These are phyloP conservation scores for Oligia fasciuncula DNA, from an alignment of 2,888 invertebrate genomes.

Conservation along the genomic window DNA sequence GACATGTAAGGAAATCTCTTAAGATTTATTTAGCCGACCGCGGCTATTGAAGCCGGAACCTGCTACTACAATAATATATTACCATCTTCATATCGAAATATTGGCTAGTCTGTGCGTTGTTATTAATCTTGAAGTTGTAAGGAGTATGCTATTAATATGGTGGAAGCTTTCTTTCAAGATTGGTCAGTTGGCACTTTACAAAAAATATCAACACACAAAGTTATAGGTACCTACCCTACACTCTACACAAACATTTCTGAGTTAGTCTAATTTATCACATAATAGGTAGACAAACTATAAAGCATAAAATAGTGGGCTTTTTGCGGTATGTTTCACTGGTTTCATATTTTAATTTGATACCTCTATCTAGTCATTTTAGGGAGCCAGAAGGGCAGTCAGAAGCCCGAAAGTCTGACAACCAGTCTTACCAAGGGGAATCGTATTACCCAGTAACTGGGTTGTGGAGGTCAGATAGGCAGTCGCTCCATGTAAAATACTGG, in stretches of 20 bases:
- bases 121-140: neutral
- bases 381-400: too few relatives aligned
- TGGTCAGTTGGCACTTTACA: neutral
- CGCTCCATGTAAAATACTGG: too few relatives aligned
- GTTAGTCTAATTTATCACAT: too few relatives aligned
- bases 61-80: conserved; percentile 4
- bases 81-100: neutral
- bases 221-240: neutral
- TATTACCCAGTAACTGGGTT: too few relatives aligned
- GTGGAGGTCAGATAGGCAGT: too few relatives aligned
- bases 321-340: too few relatives aligned
- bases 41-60: conserved; percentile 18
- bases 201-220: neutral
- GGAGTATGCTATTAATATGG: neutral
- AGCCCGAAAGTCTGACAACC: too few relatives aligned
- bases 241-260: neutral
- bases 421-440: too few relatives aligned
- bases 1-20: conserved; percentile 40
- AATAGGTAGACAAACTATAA: too few relatives aligned
- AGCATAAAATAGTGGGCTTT: too few relatives aligned
- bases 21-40: conserved; percentile 49
- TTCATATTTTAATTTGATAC: neutral
- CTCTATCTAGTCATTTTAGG: neutral
- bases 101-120: neutral
- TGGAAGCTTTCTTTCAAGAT: neutral